Evolutionary conservation across 30 jellyfish, hydroid and myxozoan species (phyloP).

Genomic region (Hydra vulgaris): DNA sequence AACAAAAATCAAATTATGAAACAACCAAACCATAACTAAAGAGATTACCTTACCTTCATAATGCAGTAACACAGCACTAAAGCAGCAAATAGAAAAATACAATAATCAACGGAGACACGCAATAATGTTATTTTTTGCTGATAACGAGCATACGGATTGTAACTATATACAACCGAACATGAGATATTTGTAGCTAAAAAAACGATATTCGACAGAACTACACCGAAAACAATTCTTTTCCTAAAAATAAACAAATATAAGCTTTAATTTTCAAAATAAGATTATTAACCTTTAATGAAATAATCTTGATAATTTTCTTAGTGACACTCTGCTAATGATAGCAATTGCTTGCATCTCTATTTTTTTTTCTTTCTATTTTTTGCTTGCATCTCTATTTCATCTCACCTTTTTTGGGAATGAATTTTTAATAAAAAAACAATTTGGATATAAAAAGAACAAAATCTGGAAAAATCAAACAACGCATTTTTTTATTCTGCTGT

Average conservation of each 20-base stretch:
- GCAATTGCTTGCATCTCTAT: too few relatives aligned
- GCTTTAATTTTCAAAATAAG: too few relatives aligned
- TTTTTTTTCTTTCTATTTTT: too few relatives aligned
- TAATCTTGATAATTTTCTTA: too few relatives aligned
- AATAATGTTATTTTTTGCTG: slow-evolving; percentile 65
- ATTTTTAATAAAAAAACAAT: too few relatives aligned
- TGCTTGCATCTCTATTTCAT: too few relatives aligned
- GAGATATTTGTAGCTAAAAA: slow-evolving; percentile 66
- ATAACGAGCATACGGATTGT: slow-evolving; percentile 56
- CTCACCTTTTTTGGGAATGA: too few relatives aligned
- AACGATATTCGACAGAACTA: slow-evolving; percentile 36
- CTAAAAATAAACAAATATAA: slow-evolving; percentile 27
- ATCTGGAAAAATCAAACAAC: too few relatives aligned
- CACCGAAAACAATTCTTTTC: slow-evolving; percentile 30
- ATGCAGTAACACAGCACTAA: slow-evolving; percentile 82
- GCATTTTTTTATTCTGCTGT: too few relatives aligned
- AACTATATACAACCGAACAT: slow-evolving; percentile 56
- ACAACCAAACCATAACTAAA: background rate
- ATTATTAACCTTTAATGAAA: too few relatives aligned
- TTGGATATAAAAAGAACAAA: too few relatives aligned
- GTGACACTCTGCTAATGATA: too few relatives aligned
- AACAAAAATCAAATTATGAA: background rate
- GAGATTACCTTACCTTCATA: slow-evolving; percentile 53
- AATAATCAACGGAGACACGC: slow-evolving; percentile 79
- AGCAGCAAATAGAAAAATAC: slow-evolving; percentile 73